phyloP scores from a whole-genome alignment of 2,888 invertebrate genomes.

The Stictocephala bisonia region DNA sequence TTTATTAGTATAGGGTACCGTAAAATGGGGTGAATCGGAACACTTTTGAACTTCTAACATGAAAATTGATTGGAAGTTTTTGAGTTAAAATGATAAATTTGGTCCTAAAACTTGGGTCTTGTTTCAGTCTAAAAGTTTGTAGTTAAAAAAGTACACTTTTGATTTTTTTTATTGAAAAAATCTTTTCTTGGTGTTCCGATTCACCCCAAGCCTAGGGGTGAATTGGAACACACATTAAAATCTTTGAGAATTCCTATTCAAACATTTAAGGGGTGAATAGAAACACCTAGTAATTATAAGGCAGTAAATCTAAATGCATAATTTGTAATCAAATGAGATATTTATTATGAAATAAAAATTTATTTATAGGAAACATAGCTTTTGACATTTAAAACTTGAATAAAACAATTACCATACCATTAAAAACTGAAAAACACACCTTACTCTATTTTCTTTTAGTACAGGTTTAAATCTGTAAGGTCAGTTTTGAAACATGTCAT shows the following conservation, averaged over 20 bases:
- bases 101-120: no score
- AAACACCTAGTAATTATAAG: conserved; percentile 42
- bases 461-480: conserved; percentile 26
- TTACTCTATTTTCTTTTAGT: no score
- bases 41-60: conserved; percentile 39
- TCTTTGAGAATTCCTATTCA: not conserved
- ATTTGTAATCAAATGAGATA: no score
- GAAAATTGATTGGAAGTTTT: no score
- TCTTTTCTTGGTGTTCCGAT: conserved; percentile 30
- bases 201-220: conserved; percentile 39
- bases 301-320: no score
- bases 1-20: no score
- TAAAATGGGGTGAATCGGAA: conserved; percentile 41
- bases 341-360: conserved; percentile 23
- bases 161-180: conserved; percentile 27
- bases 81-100: no score
- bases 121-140: conserved; percentile 21
- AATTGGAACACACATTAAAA: conserved; percentile 29
- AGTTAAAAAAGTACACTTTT: conserved; percentile 26
- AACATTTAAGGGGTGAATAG: conserved; percentile 31
- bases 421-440: no score
- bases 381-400: no score
- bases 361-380: not conserved
- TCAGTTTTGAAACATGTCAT: conserved; percentile 32
- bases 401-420: no score